These are phyloP conservation scores for Cataglyphis cursor DNA, from an alignment of 2,888 invertebrate genomes.

Conservation along the genomic window DNA sequence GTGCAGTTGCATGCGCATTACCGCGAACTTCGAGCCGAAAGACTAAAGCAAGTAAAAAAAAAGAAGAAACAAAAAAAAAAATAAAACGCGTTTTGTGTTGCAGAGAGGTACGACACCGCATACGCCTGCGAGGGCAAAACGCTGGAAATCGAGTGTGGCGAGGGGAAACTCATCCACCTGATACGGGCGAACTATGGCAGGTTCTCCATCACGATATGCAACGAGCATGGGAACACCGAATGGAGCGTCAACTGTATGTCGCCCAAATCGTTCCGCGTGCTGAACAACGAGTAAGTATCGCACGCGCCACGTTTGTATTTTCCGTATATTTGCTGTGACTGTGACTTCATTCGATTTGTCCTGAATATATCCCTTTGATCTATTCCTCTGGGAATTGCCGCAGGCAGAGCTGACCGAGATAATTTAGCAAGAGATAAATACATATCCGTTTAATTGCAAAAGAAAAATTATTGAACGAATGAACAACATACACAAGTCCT, in stretches of 20 bases:
- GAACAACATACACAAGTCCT: not conserved
- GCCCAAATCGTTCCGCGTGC: constrained; percentile 94
- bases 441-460: not conserved
- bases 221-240: constrained; percentile 97
- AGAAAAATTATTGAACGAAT: not conserved
- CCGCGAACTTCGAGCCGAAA: not conserved
- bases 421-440: not conserved
- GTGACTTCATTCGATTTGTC: constrained; percentile 51
- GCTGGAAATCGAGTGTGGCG: constrained; percentile 95
- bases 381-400: not conserved
- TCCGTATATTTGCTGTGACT: constrained; percentile 39
- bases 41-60: not conserved
- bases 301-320: constrained; percentile 35
- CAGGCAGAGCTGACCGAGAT: constrained; percentile 32
- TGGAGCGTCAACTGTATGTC: constrained; percentile 99
- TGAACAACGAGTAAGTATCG: constrained; percentile 93
- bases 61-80: not conserved
- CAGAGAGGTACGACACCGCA: constrained; percentile 95
- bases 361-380: constrained; percentile 30
- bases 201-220: constrained; percentile 98
- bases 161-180: constrained; percentile 96
- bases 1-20: constrained; percentile 20
- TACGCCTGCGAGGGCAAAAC: constrained; percentile 98
- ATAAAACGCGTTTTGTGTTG: constrained; percentile 80
- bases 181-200: constrained; percentile 98